phyloP scores from a whole-genome alignment of 2,113 vertebrate species.

The Hiodon tergisus region DNA sequence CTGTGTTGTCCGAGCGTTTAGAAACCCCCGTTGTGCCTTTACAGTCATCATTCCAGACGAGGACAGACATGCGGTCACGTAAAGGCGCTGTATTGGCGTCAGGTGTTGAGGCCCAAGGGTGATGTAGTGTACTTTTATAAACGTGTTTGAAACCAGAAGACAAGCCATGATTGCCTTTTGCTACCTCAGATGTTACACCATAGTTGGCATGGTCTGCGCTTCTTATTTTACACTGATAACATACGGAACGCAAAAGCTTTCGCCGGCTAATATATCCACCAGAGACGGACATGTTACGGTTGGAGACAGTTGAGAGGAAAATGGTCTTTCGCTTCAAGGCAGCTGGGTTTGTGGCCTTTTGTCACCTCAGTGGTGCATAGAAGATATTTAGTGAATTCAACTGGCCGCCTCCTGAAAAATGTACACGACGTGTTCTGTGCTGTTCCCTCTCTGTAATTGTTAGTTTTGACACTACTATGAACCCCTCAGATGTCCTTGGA shows the following conservation, averaged over 20 bases:
- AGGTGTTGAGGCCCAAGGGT: constrained; percentile 29
- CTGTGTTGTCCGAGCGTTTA: constrained; percentile 8
- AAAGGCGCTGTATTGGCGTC: not conserved
- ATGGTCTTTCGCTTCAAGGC: constrained; percentile 52
- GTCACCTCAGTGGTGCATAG: constrained; percentile 49
- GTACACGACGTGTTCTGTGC: constrained; percentile 44
- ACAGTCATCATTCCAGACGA: constrained; percentile 60
- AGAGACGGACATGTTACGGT: constrained; percentile 49
- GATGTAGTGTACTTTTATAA: constrained; percentile 66
- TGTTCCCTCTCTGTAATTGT: constrained; percentile 60
- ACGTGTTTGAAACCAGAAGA: constrained; percentile 82
- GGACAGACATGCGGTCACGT: constrained; percentile 28
- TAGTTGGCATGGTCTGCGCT: constrained; percentile 67
- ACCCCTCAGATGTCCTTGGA: constrained; percentile 54
- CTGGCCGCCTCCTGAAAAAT: constrained; percentile 19
- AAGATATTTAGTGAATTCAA: constrained; percentile 39
- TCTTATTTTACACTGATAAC: constrained; percentile 42
- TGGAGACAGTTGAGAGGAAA: constrained; percentile 29
- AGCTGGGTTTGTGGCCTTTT: constrained; percentile 66
- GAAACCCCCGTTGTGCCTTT: constrained; percentile 62
- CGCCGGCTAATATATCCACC: constrained; percentile 58
- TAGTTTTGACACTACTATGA: constrained; percentile 69
- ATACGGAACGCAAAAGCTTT: constrained; percentile 56
- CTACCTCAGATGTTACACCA: constrained; percentile 91
- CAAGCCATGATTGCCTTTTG: constrained; percentile 92